These are phyloP conservation scores for Candoia aspera DNA, from an alignment of 2,113 vertebrate species.

Conservation along the genomic window DNA sequence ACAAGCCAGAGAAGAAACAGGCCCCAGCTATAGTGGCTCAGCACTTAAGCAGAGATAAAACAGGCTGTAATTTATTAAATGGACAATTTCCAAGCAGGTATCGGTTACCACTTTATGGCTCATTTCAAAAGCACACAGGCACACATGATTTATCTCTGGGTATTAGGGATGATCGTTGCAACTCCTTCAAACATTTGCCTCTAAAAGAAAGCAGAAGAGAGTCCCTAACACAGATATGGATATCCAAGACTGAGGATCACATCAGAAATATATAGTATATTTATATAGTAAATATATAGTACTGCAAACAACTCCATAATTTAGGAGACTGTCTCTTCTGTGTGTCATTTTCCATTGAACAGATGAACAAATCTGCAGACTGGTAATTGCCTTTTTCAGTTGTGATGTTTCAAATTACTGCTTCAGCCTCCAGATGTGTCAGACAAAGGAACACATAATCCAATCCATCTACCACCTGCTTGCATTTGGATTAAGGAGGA, in stretches of 20 bases:
- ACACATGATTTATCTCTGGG: not conserved
- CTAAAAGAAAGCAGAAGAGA: rapidly evolving
- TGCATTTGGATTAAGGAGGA: not conserved
- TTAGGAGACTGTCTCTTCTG: not conserved
- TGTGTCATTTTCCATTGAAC: too few species aligned
- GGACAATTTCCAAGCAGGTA: not conserved
- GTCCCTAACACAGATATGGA: not conserved
- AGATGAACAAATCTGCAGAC: not conserved
- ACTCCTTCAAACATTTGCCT: not conserved
- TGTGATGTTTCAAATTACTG: not conserved
- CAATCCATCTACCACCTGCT: not conserved
- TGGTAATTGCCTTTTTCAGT: not conserved
- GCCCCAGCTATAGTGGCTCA: not conserved
- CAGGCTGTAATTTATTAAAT: slow-evolving; percentile 41
- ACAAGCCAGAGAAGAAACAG: slow-evolving; percentile 45
- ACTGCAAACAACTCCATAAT: not conserved
- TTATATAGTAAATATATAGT: not conserved
- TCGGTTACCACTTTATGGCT: rapidly evolving
- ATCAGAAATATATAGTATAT: not conserved
- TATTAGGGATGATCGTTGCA: rapidly evolving
- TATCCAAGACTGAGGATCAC: not conserved
- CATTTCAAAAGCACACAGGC: not conserved
- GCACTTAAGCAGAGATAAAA: slow-evolving; percentile 30
- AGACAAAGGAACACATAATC: not conserved
- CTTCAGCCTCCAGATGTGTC: too few species aligned